Evolutionary conservation across 2,113 vertebrate species (phyloP).

Genomic region (Proteles cristata): DNA sequence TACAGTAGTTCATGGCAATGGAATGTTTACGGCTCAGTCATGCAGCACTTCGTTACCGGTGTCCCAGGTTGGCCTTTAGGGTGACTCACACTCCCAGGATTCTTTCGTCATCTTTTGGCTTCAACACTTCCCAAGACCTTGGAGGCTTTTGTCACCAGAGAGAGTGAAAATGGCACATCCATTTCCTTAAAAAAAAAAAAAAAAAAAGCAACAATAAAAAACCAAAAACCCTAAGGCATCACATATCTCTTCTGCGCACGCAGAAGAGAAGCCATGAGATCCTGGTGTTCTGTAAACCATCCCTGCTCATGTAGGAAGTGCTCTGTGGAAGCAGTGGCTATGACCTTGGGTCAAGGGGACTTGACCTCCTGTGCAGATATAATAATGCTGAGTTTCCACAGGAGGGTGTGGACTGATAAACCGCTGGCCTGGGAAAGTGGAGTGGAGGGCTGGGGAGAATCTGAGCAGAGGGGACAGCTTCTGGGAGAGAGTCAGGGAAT

Average conservation of each 20-base stretch:
- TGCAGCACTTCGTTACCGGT: too few relatives aligned
- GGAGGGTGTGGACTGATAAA: rapidly evolving
- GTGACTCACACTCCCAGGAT: neutral
- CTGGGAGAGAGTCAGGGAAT: too few relatives aligned
- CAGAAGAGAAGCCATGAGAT: neutral
- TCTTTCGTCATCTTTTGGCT: neutral
- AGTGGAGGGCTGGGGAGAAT: neutral
- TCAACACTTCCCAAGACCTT: neutral
- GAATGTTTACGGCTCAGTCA: neutral
- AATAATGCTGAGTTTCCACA: neutral
- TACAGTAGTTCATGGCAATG: neutral
- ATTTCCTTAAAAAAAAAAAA: neutral
- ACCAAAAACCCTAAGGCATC: neutral
- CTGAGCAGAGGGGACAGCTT: neutral
- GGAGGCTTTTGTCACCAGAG: neutral
- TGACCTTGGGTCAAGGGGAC: rapidly evolving
- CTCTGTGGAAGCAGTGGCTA: too few relatives aligned
- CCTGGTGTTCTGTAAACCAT: too few relatives aligned
- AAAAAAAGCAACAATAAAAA: too few relatives aligned
- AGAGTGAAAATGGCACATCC: neutral
- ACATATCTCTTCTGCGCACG: neutral
- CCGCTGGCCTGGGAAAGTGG: neutral
- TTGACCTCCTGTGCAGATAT: neutral
- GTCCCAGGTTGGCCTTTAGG: neutral
- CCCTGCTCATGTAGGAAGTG: rapidly evolving